Evolutionary conservation across 2,888 invertebrate species (phyloP).

Genomic region (Yponomeuta plumbellus): DNA sequence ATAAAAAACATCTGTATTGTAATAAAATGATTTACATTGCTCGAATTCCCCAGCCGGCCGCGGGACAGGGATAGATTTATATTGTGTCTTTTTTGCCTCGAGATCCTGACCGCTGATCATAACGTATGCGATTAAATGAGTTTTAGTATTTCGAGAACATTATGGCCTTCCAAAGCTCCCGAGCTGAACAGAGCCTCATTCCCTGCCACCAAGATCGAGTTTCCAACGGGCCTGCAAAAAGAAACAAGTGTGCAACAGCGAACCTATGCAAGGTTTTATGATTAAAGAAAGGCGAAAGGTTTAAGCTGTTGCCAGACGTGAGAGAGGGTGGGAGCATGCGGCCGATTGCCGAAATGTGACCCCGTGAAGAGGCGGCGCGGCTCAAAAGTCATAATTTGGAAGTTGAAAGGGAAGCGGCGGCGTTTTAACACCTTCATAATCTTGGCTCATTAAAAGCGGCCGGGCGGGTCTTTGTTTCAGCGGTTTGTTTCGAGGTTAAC

Average conservation of each 20-base stretch:
- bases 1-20: slow-evolving; percentile 61
- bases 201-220: slow-evolving; percentile 3
- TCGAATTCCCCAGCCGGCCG: slow-evolving; percentile 63
- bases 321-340: slow-evolving; percentile 50
- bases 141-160: slow-evolving; percentile 43
- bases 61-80: slow-evolving; percentile 67
- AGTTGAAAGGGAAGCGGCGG: slow-evolving; percentile 68
- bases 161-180: neutral
- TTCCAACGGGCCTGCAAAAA: neutral
- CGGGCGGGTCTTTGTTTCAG: slow-evolving; percentile 73
- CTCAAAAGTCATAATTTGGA: slow-evolving; percentile 70
- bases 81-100: slow-evolving; percentile 58
- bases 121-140: slow-evolving; percentile 66
- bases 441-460: slow-evolving; percentile 69
- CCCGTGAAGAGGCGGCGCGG: slow-evolving; percentile 56
- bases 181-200: neutral
- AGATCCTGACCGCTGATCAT: slow-evolving; percentile 48
- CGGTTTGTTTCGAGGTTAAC: slow-evolving; percentile 68
- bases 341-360: slow-evolving; percentile 66
- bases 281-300: slow-evolving; percentile 53
- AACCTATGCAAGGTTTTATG: slow-evolving; percentile 49
- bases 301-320: slow-evolving; percentile 42
- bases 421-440: slow-evolving; percentile 76
- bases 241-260: slow-evolving; percentile 13
- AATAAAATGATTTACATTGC: slow-evolving; percentile 74